Percentiles rank a stretch among this genome's conserved stretches.
Evolutionary conservation across 2,113 vertebrate genomes (phyloP).

Genomic region (Crotalus helleri): DNA sequence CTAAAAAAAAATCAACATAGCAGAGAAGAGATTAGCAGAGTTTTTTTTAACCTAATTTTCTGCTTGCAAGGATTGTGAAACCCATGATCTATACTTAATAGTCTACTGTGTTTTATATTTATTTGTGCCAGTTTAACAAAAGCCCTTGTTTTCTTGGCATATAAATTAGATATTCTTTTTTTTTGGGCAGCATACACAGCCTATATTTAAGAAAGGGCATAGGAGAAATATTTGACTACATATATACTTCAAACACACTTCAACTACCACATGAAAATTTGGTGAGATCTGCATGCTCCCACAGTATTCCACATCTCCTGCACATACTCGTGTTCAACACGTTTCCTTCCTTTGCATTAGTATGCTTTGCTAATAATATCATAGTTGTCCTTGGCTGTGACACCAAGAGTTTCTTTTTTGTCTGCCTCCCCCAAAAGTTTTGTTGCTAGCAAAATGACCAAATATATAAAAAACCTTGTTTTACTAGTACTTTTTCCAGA

Average conservation of each 20-base stretch:
- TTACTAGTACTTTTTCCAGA: slow-evolving; percentile 82
- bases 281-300: slow-evolving; percentile 44
- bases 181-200: neutral
- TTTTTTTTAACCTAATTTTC: neutral
- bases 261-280: neutral
- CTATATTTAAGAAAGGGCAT: neutral
- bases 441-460: slow-evolving; percentile 73
- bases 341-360: slow-evolving; percentile 54
- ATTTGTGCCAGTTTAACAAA: neutral
- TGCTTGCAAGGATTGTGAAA: neutral
- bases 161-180: neutral
- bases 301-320: slow-evolving; percentile 11
- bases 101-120: neutral
- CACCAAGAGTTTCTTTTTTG: slow-evolving; percentile 71
- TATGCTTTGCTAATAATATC: slow-evolving; percentile 60
- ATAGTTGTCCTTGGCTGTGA: slow-evolving; percentile 58
- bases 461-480: slow-evolving; percentile 81
- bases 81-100: neutral
- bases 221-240: neutral
- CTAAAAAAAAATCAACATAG: neutral
- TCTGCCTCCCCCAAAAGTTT: slow-evolving; percentile 67
- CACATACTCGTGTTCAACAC: neutral
- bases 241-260: accelerated
- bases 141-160: neutral
- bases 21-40: neutral